Conservation (phyloP, 1,140 invertebrate species). For the Lethocerus indicus region DNA sequence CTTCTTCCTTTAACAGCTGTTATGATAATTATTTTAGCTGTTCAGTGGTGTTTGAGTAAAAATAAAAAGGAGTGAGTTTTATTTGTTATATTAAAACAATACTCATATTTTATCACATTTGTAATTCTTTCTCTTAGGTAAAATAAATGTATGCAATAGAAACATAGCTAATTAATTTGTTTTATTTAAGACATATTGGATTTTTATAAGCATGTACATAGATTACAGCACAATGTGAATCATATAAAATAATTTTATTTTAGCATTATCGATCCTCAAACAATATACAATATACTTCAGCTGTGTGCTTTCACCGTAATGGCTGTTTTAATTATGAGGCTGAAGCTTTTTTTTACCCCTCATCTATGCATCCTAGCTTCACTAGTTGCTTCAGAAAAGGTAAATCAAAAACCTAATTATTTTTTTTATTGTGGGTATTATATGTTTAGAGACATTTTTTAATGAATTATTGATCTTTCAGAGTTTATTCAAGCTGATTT, state of each 20-base stretch:
- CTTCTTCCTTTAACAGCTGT: constrained; percentile 34
- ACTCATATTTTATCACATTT: too few species aligned
- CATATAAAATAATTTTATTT: constrained; percentile 7
- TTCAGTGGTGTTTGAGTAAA: constrained; percentile 3
- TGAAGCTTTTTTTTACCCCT: constrained; percentile 69
- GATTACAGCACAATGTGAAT: too few species aligned
- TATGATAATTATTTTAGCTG: constrained; percentile 6
- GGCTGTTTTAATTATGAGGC: constrained; percentile 63
- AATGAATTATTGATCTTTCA: background rate
- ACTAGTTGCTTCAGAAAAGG: constrained; percentile 33
- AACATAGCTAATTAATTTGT: too few species aligned
- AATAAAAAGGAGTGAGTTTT: constrained; percentile 3
- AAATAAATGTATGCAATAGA: too few species aligned
- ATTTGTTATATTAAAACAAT: background rate
- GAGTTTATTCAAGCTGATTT: background rate
- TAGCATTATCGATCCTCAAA: constrained; percentile 32
- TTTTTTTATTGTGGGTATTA: constrained; percentile 5
- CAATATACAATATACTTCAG: constrained; percentile 55
- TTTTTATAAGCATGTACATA: too few species aligned
- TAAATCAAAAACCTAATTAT: constrained; percentile 17
- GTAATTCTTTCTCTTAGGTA: too few species aligned
- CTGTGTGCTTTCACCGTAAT: constrained; percentile 47
- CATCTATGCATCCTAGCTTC: constrained; percentile 57
- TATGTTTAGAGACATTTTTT: background rate
- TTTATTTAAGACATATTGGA: too few species aligned